Evolutionary conservation across 2,888 invertebrate species (phyloP), one percentile per base, ranked within the genome.

Genomic region (Pimpla rufipes): DNA sequence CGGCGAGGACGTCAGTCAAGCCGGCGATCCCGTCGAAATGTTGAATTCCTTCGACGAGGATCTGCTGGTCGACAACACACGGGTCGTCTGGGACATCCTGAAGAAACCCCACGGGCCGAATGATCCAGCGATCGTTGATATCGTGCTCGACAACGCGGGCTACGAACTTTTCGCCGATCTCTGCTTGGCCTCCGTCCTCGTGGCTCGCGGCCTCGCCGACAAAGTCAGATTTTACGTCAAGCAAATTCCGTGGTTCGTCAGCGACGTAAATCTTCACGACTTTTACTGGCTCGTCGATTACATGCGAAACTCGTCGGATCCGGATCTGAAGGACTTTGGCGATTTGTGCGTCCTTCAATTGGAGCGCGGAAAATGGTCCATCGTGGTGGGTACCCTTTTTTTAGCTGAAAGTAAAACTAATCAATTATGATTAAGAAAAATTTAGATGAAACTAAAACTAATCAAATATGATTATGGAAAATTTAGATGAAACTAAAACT

Each of bases 171-270:
- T 98, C 87, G 96, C 97, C 0, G 99, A 99, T 92, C 93, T 99
- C 0, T 96, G 98, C 90, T 90, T 99, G 0, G 98, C 97, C 1
- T 97, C 97, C 87, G 97, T 96, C 91, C 92, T 99, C 0, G 93
- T 97, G 79, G 93, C 92, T 86, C 94, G 94, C 86, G 94, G 93
- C 86, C 94, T 94, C 23, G 96, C 95, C 13, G 92, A 93, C 16
- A 94, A 95, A 93, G 94, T 99, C 37, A 94, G 96, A 84, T 96
- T 99, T 88, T 96, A 98, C 93, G 96, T 97, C 0, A 99, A 99
- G 94, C 94, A 95, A 3, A 96, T 98, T 85, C 99, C 99, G 0
- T 99, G 99, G 99, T 99, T 97, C 92, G 96, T 99, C 8, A 99
- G 99, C 0, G 99, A 99, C 92, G 97, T 96, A 0, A 97, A 96